These are phyloP conservation scores for Hipposideros armiger DNA, from an alignment of 2,113 vertebrate species.

Conservation along the genomic window DNA sequence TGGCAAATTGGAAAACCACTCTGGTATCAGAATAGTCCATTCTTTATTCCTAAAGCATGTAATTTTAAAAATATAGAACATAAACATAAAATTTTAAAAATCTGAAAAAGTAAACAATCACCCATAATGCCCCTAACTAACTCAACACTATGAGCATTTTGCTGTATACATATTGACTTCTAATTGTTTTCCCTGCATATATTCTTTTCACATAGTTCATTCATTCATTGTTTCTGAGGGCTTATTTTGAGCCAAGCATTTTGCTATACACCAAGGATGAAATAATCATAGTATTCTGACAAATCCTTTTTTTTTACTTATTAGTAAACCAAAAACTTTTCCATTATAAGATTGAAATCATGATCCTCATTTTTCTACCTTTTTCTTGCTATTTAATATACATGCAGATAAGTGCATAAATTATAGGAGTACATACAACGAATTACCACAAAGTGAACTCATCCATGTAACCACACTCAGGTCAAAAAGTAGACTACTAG, in stretches of 20 bases:
- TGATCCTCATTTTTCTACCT: background rate
- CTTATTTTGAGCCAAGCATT: background rate
- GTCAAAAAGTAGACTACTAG: background rate
- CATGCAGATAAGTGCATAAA: background rate
- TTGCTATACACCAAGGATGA: background rate
- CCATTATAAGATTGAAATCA: background rate
- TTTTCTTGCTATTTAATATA: background rate
- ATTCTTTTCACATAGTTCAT: constrained; percentile 28
- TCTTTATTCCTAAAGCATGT: background rate
- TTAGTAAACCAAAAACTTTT: background rate
- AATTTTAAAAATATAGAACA: background rate
- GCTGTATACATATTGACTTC: constrained; percentile 8
- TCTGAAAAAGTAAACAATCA: background rate
- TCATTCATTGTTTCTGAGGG: background rate
- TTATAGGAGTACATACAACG: background rate
- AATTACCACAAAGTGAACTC: background rate
- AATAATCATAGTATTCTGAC: background rate
- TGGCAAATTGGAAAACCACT: background rate
- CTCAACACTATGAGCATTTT: background rate
- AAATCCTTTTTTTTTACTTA: background rate
- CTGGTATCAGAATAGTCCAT: background rate
- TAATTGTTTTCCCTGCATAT: background rate
- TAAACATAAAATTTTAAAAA: constrained; percentile 1
- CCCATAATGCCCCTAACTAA: background rate
- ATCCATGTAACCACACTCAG: background rate